phyloP scores from a whole-genome alignment of 2,797 vertebrate species.

The Masticophis lateralis region DNA sequence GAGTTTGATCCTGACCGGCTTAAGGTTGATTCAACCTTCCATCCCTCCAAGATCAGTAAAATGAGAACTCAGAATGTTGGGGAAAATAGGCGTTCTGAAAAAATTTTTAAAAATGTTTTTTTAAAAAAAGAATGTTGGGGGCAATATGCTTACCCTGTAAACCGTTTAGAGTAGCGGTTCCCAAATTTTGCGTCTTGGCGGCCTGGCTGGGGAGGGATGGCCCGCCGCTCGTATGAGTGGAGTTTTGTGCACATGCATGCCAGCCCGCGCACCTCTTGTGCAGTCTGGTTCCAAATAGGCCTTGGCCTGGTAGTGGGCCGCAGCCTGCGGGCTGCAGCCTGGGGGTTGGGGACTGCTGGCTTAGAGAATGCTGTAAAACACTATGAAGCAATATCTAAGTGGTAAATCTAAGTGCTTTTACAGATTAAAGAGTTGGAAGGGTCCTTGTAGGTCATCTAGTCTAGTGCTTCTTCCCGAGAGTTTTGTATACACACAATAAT shows the following conservation, averaged over 20 bases:
- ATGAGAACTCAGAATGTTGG: not conserved
- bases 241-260: not conserved
- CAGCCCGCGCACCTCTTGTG: not conserved
- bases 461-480: not conserved
- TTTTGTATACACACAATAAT: not conserved
- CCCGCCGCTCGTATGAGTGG: not conserved
- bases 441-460: too few species aligned
- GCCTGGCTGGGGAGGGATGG: not conserved
- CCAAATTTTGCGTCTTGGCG: not conserved
- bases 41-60: not conserved
- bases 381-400: not conserved
- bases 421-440: too few species aligned
- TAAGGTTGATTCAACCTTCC: not conserved
- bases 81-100: too few species aligned
- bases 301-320: not conserved
- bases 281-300: fast-evolving
- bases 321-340: too few species aligned
- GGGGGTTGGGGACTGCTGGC: not conserved
- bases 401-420: not conserved
- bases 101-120: too few species aligned
- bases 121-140: not conserved
- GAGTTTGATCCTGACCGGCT: not conserved
- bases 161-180: not conserved
- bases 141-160: not conserved
- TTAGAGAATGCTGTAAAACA: not conserved